Base-by-base conservation (phyloP, 2,888 invertebrate species). In the Listrodromus nycthemerus region DNA sequence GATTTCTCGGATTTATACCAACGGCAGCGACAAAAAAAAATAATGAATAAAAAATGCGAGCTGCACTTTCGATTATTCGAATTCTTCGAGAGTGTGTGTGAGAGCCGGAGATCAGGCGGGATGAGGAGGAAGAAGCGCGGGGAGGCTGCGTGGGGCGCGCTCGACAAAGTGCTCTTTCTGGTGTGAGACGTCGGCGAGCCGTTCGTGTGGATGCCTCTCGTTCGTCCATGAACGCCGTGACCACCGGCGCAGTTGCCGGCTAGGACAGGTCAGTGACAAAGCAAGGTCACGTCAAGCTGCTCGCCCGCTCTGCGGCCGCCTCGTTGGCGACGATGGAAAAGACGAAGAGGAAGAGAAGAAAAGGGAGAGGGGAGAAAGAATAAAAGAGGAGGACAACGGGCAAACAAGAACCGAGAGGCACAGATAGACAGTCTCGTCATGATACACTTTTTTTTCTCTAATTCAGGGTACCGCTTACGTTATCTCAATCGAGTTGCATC, bases 191-290 rank as follows among this genome's bases (percentile, higher is more conserved):
- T 6, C 27, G 27, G 24, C 24, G 55, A 2, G 27, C 69, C 70
- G 84, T 74, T 70, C 75, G 58, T 70, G 78, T 75, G 70, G 74
- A 80, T 65, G 76, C 71, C 76, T 80, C 75, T 78, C 74, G 66
- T 45, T 30, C 50, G 84, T 76, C 82, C 84, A 71, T 84, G 84
- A 84, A 79, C 84, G 84, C 67, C 82, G 84, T 80, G 86, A 80
- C 83, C 82, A 86, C 84, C 85, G 80, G 85, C 81, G 86, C 82
- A 84, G 88, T 82, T 87, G 89, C 89, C 89, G 87, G 87, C 91
- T 92, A 91, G 92, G 91, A 92, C 92, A 92, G 93, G 93, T 93
- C 92, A 93, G 92, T 93, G 92, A 93, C 92, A 92, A 92, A 92
- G 91, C 92, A 93, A 93, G 92, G 93, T 92, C 92, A 90, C 88